Evolutionary conservation across 1,140 invertebrate species (phyloP), one percentile per base, ranked within the genome.

Genomic region (Pseudomyrmex flavicornis): DNA sequence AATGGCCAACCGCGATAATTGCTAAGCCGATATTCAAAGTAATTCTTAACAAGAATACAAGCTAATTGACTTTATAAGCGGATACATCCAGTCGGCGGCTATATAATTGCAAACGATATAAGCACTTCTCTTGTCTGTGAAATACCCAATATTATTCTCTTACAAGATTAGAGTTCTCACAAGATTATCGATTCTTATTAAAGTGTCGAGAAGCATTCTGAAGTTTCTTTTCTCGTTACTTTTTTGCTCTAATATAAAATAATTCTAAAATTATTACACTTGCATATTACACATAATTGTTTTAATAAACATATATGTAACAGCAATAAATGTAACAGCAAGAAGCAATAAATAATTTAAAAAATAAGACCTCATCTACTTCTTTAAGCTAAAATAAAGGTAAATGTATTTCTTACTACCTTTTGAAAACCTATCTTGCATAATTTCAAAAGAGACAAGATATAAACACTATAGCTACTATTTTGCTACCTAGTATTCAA

Each of bases 21-120:
- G 76, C 76, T 26, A 46, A 35, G 54, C 52, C 44, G 70, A 70
- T 80, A 70, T 70, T 80, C 76, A 59, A 59, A 72, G 54, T 80
- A 48, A 80, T 70, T 72, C 66, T 46, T 56, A 20, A 15, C 76
- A 80, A 59, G 76, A 80, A 80, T 80, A 61, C 52, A 56, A 44
- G 20, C 66, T 80, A 72, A 72, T 80, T 80, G 76, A 80, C 76
- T 72, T 35, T 59, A 46, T 80, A 50, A 80, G 54, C 52, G 20
- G 3, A 70, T 4, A 44, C 17, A 17, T 72, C 50, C 76, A 66
- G 59, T 59, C 66, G 54, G 3, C 22, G 65, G 52, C 54, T 59
- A 35, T 35, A 1, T 35, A 54, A 80, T 80, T 59, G 66, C 76
- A 59, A n/a, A 61, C 20, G 54, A n/a, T 50, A 59, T 50, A 48